Base-by-base conservation (phyloP, 2,888 invertebrate genomes). In the Euplagia quadripunctaria region DNA sequence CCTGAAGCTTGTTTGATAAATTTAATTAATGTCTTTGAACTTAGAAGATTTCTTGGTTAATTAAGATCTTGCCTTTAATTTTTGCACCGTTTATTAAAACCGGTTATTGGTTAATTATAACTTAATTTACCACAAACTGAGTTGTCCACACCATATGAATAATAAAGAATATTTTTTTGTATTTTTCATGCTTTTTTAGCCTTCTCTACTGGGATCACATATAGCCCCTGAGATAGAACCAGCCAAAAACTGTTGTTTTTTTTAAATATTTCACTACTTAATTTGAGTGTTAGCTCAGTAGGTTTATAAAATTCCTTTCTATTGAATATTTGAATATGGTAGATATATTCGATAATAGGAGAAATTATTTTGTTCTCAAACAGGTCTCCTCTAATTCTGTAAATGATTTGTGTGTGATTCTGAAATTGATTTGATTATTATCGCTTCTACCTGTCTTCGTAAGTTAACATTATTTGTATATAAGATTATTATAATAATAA, bases 21-120 rank as follows among this genome's bases (percentile, higher is more conserved):
- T 51, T 31, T 51, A 51, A 51, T 66, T 66, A 66, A 49, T 66
- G 14, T 61, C 31, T 31, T 31, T 61, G 61, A 61, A 31, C 61
- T 61, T 61, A 20, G 14, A 31, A 61, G 20, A 31, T 14, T 6
- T 14, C 14, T 61, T 14, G 20, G 31, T 61, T 31, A 1, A 61
- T 14, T 31, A 31, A 61, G 31, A 61, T 61, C 31, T 61, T 58
- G 11, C 20, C 20, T 20, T 4, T 55, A 9, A 14, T 31, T 12
- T 14, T 61, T 31, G 0, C 31, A 61, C 31, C 7, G 61, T 61
- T 61, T 31, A 31, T 31, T 61, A 31, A 20, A 20, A 61, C 31
- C 11, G 9, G 8, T n/a, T 55, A 0, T 20, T 61, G 20, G 20
- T 31, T 14, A 7, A 61, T 14, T 31, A 12, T 61, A 14, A 14